Base-by-base conservation (phyloP, 2,113 vertebrate species). In the Lepus timidus region DNA sequence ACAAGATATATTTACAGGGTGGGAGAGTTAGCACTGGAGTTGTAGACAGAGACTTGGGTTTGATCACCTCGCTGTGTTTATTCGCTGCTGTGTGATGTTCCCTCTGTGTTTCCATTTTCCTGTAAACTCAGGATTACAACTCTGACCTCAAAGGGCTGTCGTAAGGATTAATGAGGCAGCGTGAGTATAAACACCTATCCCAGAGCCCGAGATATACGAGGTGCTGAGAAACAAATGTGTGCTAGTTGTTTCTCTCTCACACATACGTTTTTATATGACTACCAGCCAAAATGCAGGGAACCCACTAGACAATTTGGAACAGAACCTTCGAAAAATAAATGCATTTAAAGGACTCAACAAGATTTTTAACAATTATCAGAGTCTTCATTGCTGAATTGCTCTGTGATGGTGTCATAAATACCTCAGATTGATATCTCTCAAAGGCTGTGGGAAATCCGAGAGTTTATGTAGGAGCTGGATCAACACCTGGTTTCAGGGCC, bases 221-320 rank as follows among this genome's bases (percentile, higher is more conserved):
- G 29, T 85, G 25, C 36, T 92, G 20, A 91, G 67, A 85, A 61
- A 74, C 39, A 85, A 67, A 65, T 61, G 31, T 52, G 2, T 78
- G 25, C 71, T 67, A 62, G 27, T 81, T 76, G 6, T 51, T 33
- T 89, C 44, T 61, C 22, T 86, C 29, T 52, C 20, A 70, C 58
- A 29, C 33, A 19, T 31, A 36, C 12, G 17, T 70, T 49, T 71
- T n/a, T 76, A 19, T 5, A 7, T 58, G 36, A 71, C 52, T 65
- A 58, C 61, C 61, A 93, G 13, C 25, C 25, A 85, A 49, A 80
- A 61, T 1, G 61, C 44, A 4, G 55, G 71, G 39, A 73, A 44
- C 55, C 58, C 62, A 44, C 23, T 49, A 65, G 65, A 65, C 25
- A 39, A 44, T 91, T 96, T 89, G 25, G 44, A 96, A 76, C 25